Evolutionary conservation across 2,888 invertebrate genomes (phyloP), one percentile per base, ranked within the genome.

Genomic region (Cerastoderma edule): DNA sequence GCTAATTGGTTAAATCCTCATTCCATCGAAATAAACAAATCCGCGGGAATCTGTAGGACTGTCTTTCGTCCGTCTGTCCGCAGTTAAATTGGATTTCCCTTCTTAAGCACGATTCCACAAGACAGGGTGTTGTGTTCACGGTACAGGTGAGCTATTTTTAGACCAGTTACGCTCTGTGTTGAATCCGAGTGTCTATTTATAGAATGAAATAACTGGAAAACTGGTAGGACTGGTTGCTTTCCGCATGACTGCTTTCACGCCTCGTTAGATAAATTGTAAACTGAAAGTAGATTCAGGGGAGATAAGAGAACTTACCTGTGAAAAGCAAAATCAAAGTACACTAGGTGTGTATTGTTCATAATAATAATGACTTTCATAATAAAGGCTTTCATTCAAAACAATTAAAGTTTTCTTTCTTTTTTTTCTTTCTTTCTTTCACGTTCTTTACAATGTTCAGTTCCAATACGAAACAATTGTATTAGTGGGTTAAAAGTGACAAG

Each of bases 161-260:
- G 70, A 64, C 35, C 65, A 75, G 67, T n/a, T n/a, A n/a, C n/a
- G n/a, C 79, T 73, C 75, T 76, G 82, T 82, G 77, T 82, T 82
- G 77, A 74, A 73, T 72, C 68, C 68, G 44, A n/a, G 19, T 32
- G 39, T 54, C 63, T 81, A 81, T 76, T 69, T 81, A 65, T 81
- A 81, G 75, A 32, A 60, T 48, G 30, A 48, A 28, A 28, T 24
- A 28, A 35, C 71, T 53, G 28, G 50, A 67, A 78, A 81, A 78
- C 81, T 78, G 60, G 81, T 75, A 67, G 24, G 75, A 78, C 81
- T 60, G 75, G 78, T 81, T 81, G 28, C 35, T 63, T 65, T 30
- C 70, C 66, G 77, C 75, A 64, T 71, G 64, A 53, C 19, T 72
- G 64, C 33, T n/a, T 46, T 35, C 72, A 60, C 78, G 78, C 81